Percentiles rank a stretch among this genome's conserved stretches.
These are phyloP conservation scores for Halcyon chelicuti DNA, from an alignment of 2,797 vertebrate species.

Conservation along the genomic window DNA sequence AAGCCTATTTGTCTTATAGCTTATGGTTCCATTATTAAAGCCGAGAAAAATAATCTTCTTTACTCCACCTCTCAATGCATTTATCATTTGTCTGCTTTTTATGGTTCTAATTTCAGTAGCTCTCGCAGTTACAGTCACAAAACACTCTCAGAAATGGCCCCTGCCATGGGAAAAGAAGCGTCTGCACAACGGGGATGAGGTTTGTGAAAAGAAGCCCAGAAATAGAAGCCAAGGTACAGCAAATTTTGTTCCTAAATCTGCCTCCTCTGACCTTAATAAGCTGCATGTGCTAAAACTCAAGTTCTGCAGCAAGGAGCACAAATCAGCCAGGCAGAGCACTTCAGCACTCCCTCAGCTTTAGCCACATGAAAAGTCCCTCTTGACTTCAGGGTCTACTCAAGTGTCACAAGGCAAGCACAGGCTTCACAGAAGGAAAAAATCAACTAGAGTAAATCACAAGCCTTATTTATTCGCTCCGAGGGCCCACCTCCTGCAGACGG, in stretches of 20 bases:
- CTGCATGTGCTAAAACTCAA: neutral
- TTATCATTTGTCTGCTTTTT: conserved; percentile 9
- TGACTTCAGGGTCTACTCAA: neutral
- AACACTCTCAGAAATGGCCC: neutral
- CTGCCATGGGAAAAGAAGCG: neutral
- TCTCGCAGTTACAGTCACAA: neutral
- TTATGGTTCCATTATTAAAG: conserved; percentile 57
- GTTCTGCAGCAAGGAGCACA: neutral
- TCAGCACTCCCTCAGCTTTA: neutral
- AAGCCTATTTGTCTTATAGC: conserved; percentile 64
- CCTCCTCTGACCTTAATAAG: neutral
- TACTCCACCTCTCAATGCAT: neutral
- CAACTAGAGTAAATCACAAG: conserved; percentile 8
- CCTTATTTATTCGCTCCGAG: neutral
- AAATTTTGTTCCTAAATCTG: conserved; percentile 32
- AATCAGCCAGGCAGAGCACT: conserved; percentile 6
- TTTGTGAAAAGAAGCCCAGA: neutral
- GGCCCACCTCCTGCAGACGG: neutral
- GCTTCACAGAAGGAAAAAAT: neutral
- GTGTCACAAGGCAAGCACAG: conserved; percentile 4
- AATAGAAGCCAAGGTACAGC: neutral
- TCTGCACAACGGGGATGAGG: neutral
- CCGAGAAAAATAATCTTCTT: conserved; percentile 59
- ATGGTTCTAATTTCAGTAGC: conserved; percentile 8
- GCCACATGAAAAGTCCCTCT: neutral